These are phyloP conservation scores for Brenthis hecate DNA, from an alignment of 2,888 invertebrate species.

Conservation along the genomic window DNA sequence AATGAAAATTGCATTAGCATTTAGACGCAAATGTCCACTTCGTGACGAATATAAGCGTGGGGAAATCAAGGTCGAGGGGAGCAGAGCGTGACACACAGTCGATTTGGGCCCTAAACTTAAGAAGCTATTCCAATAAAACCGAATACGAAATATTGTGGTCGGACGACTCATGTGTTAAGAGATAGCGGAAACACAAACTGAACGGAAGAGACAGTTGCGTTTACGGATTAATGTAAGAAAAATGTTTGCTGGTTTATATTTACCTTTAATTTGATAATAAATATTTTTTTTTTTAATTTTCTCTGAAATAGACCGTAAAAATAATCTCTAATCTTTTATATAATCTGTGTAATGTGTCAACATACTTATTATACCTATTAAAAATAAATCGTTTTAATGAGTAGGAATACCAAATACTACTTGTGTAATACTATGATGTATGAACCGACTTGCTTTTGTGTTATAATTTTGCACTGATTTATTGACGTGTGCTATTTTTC, in stretches of 20 bases:
- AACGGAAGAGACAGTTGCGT: no score
- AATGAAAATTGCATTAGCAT: constrained; percentile 15
- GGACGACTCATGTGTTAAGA: constrained; percentile 40
- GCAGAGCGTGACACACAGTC: constrained; percentile 38
- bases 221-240: not conserved
- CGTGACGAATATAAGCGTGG: constrained; percentile 51
- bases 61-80: constrained; percentile 39
- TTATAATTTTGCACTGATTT: not conserved
- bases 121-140: constrained; percentile 54
- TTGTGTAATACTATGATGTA: not conserved
- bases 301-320: not conserved
- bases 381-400: no score
- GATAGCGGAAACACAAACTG: not conserved
- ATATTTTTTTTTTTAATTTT: not conserved
- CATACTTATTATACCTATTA: no score
- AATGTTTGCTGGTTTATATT: not conserved
- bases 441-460: not conserved
- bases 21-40: constrained; percentile 42
- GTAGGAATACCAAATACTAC: not conserved
- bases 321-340: no score
- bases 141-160: constrained; percentile 36
- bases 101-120: constrained; percentile 50
- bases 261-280: not conserved
- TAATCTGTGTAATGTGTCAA: no score
- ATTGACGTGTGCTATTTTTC: not conserved